phyloP scores from a whole-genome alignment of 2,888 invertebrate species.

The Linyphia triangularis region DNA sequence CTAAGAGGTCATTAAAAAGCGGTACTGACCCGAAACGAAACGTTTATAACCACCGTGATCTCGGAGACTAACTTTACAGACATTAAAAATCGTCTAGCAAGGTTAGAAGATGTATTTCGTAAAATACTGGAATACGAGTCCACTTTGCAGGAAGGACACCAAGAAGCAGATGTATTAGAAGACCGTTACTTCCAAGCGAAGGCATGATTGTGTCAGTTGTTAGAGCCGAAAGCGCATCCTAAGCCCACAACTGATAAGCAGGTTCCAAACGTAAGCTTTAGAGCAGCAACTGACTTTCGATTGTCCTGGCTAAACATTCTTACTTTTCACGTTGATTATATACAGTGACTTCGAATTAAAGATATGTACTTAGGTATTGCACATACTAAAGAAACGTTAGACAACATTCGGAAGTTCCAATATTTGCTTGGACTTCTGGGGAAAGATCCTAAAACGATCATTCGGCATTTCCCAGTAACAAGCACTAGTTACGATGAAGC shows the following conservation, averaged over 20 bases:
- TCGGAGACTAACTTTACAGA: not conserved
- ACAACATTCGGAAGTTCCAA: not conserved
- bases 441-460: not conserved
- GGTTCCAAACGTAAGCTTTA: not conserved
- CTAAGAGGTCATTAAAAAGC: not conserved
- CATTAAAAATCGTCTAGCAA: not conserved
- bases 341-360: not conserved
- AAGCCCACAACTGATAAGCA: not conserved
- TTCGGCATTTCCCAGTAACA: not conserved
- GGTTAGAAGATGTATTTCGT: not conserved
- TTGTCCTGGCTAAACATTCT: not conserved
- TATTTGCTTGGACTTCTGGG: not conserved
- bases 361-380: not conserved
- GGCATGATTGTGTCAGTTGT: not conserved
- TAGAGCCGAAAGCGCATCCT: not conserved
- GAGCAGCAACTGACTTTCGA: not conserved
- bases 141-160: not conserved
- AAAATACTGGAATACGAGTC: not conserved
- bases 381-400: not conserved
- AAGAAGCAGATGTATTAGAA: not conserved
- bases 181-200: not conserved
- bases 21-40: not conserved
- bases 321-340: not conserved
- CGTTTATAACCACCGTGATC: not conserved
- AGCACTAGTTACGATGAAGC: not conserved